phyloP scores from a whole-genome alignment of 2,888 invertebrate genomes.

The Diarsia dahlii region DNA sequence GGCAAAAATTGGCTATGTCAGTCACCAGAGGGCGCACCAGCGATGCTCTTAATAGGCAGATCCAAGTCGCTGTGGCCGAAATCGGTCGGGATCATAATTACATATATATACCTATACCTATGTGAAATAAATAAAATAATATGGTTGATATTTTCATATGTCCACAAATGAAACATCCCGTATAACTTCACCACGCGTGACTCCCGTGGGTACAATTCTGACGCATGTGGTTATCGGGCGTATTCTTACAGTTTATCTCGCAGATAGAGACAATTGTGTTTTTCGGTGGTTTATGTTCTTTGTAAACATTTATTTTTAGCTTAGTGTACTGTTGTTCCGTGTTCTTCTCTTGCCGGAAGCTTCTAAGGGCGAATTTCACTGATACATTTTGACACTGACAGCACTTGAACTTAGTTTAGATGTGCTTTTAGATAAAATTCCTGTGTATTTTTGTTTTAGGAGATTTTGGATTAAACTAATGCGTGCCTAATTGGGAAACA shows the following conservation, averaged over 20 bases:
- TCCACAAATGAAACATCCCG: slow-evolving; percentile 61
- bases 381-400: not conserved
- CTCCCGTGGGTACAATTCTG: slow-evolving; percentile 72
- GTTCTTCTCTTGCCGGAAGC: not conserved
- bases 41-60: no score
- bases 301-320: slow-evolving; percentile 30
- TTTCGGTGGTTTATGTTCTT: not conserved
- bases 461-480: not conserved
- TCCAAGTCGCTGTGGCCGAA: no score
- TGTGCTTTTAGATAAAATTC: not conserved
- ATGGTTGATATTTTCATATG: not conserved
- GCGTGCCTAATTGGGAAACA: no score
- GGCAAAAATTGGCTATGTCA: no score
- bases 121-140: no score
- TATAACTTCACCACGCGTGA: slow-evolving; percentile 74
- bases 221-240: slow-evolving; percentile 67
- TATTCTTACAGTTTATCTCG: slow-evolving; percentile 59
- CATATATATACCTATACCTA: no score
- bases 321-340: not conserved
- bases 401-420: not conserved
- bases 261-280: slow-evolving; percentile 25
- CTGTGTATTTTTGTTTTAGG: not conserved
- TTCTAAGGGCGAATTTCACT: not conserved
- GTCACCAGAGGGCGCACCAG: no score
- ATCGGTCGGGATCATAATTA: no score